Conservation (phyloP, 1,140 invertebrate genomes). For the Nymphalis io region DNA sequence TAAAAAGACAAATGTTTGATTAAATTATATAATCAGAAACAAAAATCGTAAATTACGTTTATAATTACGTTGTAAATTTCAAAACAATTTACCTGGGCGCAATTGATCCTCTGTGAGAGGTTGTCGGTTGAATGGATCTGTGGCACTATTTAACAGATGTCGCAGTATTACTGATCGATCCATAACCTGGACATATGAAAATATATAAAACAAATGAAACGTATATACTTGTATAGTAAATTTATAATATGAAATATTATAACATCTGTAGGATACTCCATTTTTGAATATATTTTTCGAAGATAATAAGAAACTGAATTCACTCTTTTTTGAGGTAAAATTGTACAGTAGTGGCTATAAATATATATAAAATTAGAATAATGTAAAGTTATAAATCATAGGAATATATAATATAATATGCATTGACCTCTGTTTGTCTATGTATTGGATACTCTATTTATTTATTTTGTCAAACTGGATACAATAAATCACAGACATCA, state of each 20-base stretch:
- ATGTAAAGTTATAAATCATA: too few relatives aligned
- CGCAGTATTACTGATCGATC: conserved; percentile 95
- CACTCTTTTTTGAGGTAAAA: too few relatives aligned
- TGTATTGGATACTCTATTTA: neutral
- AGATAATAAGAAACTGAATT: too few relatives aligned
- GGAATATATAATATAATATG: too few relatives aligned
- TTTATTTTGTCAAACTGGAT: too few relatives aligned
- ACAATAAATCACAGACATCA: too few relatives aligned
- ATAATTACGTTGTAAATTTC: neutral
- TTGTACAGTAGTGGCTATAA: too few relatives aligned
- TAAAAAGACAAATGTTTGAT: conserved; percentile 48
- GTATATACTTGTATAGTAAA: neutral
- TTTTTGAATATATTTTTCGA: too few relatives aligned
- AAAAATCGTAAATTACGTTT: neutral
- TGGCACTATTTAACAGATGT: conserved; percentile 97
- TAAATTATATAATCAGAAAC: neutral
- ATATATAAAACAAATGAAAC: neutral
- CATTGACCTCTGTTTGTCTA: too few relatives aligned
- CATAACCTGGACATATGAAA: conserved; percentile 85
- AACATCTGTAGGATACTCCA: too few relatives aligned
- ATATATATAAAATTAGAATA: too few relatives aligned
- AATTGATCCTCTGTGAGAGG: conserved; percentile 84
- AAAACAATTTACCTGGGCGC: conserved; percentile 61
- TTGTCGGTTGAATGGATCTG: conserved; percentile 98
- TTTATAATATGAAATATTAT: too few relatives aligned